These are phyloP conservation scores for Drosophila conformis DNA, from an alignment of 2,888 invertebrate genomes.

Conservation along the genomic window DNA sequence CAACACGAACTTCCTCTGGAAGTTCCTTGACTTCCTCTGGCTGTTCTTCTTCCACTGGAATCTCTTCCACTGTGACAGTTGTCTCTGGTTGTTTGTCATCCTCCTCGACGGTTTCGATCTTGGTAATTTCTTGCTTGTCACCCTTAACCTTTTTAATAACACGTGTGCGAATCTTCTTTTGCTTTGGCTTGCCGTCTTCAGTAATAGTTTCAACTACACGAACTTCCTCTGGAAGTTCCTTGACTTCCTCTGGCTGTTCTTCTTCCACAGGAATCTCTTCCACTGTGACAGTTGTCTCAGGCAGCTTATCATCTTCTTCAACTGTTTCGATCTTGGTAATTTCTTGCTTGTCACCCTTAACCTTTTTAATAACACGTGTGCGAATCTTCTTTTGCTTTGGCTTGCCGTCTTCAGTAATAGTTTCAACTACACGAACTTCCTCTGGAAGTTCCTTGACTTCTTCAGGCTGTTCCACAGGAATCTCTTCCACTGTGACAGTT, in stretches of 20 bases:
- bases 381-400: slow-evolving; percentile 43
- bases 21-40: slow-evolving; percentile 50
- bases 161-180: slow-evolving; percentile 62
- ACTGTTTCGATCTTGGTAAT: slow-evolving; percentile 56
- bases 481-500: slow-evolving; percentile 45
- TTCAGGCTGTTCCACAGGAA: slow-evolving; percentile 27
- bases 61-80: slow-evolving; percentile 56
- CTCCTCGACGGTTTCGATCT: slow-evolving; percentile 63
- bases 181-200: slow-evolving; percentile 52
- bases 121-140: slow-evolving; percentile 61
- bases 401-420: slow-evolving; percentile 40
- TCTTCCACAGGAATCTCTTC: slow-evolving; percentile 45
- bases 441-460: slow-evolving; percentile 44
- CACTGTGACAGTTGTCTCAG: slow-evolving; percentile 50
- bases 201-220: slow-evolving; percentile 40
- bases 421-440: slow-evolving; percentile 43
- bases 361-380: slow-evolving; percentile 50
- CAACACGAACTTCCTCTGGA: slow-evolving; percentile 61
- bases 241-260: slow-evolving; percentile 29
- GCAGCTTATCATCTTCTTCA: slow-evolving; percentile 55
- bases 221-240: slow-evolving; percentile 55
- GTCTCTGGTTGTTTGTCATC: slow-evolving; percentile 58
- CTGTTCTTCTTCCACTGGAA: slow-evolving; percentile 40
- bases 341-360: not conserved
- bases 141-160: slow-evolving; percentile 62